phyloP scores from a whole-genome alignment of 2,888 invertebrate genomes.

The Macaria notata region DNA sequence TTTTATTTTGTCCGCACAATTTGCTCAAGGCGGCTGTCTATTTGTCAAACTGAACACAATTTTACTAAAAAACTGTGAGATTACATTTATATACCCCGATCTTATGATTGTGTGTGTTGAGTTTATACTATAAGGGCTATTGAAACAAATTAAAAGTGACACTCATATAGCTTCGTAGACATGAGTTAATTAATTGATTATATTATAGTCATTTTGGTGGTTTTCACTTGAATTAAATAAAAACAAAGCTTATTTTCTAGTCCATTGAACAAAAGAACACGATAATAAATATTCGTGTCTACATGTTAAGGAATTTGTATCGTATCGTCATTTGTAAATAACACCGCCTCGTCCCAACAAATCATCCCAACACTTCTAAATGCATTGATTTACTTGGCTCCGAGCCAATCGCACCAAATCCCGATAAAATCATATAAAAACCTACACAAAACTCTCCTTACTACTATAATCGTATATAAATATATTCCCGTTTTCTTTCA shows the following conservation, averaged over 20 bases:
- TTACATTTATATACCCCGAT: background rate
- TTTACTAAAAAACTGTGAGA: background rate
- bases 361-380: conserved; percentile 38
- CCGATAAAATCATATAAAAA: conserved; percentile 35
- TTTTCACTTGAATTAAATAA: no score
- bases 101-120: background rate
- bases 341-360: conserved; percentile 23
- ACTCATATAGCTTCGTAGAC: no score
- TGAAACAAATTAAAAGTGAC: no score
- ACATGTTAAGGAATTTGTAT: background rate
- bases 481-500: conserved; percentile 68
- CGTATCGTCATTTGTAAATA: conserved; percentile 21
- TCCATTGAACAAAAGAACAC: no score
- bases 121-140: background rate
- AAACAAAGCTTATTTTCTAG: no score
- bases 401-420: conserved; percentile 47
- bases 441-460: conserved; percentile 76
- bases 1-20: conserved; percentile 23
- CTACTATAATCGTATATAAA: conserved; percentile 78
- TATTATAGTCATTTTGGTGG: no score
- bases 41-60: conserved; percentile 7
- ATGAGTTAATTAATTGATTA: no score
- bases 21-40: conserved; percentile 30
- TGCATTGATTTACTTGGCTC: conserved; percentile 54
- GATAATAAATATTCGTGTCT: no score